Conservation (phyloP, 2,113 vertebrate species). For the Callipepla californica region DNA sequence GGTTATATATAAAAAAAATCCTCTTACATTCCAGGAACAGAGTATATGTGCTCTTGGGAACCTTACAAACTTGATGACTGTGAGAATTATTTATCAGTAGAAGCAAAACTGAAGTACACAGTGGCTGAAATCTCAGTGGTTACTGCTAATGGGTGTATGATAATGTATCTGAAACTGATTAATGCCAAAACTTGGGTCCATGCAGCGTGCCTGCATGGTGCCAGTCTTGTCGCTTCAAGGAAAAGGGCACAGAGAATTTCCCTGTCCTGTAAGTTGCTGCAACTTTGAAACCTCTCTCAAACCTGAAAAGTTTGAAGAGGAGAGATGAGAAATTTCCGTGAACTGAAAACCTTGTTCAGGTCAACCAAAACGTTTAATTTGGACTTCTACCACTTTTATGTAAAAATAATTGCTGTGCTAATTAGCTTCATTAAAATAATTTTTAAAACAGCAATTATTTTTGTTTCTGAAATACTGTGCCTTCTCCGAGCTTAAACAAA, state of each 20-base stretch:
- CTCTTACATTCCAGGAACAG: not conserved
- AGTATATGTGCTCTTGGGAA: not conserved
- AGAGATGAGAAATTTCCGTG: not conserved
- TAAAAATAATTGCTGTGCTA: conserved; percentile 1
- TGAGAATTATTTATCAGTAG: not conserved
- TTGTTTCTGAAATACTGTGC: not conserved
- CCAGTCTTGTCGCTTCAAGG: not conserved
- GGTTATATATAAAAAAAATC: not conserved
- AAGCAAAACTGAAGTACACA: not conserved
- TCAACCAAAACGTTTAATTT: not conserved
- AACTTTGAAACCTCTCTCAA: not conserved
- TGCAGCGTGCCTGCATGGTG: not conserved
- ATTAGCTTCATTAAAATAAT: conserved; percentile 10
- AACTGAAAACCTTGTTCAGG: not conserved
- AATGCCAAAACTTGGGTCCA: not conserved
- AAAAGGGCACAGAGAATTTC: not conserved
- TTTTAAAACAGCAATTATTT: not conserved
- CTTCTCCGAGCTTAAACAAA: not conserved
- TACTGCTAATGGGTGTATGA: not conserved
- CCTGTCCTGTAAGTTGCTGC: not conserved
- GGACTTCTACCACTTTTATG: not conserved
- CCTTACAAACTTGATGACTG: not conserved
- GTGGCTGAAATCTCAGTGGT: not conserved
- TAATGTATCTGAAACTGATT: not conserved
- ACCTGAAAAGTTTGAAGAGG: not conserved